Percentiles rank a stretch among this genome's conserved stretches.
phyloP scores from a whole-genome alignment of 1,140 invertebrate genomes.

The Ruditapes philippinarum region DNA sequence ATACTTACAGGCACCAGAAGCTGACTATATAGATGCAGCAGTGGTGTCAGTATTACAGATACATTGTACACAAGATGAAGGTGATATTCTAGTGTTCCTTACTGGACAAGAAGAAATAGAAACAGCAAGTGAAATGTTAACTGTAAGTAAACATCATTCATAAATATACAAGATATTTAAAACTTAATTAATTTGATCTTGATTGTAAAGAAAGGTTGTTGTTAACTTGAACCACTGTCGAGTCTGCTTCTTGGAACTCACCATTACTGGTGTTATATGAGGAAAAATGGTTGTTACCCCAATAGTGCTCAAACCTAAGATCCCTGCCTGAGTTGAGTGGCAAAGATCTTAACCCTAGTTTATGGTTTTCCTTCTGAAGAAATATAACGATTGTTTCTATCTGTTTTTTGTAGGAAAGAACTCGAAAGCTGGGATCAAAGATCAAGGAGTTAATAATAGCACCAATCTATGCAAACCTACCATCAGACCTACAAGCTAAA shows the following conservation, averaged over 20 bases:
- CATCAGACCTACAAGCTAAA: slow-evolving; percentile 99
- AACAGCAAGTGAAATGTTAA: slow-evolving; percentile 96
- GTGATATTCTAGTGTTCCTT: slow-evolving; percentile 98
- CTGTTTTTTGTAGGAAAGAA: slow-evolving; percentile 90
- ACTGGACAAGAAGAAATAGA: slow-evolving; percentile 99
- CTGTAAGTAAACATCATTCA: slow-evolving; percentile 84
- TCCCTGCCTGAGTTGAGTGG: not conserved
- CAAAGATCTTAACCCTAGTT: not conserved
- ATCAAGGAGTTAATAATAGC: slow-evolving; percentile 97
- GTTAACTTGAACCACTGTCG: slow-evolving; percentile 91
- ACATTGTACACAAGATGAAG: slow-evolving; percentile 95
- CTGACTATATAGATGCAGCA: slow-evolving; percentile 99
- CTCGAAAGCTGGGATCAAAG: slow-evolving; percentile 96
- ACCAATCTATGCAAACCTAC: slow-evolving; percentile 99
- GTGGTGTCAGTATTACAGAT: slow-evolving; percentile 99
- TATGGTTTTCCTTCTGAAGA: too few relatives aligned
- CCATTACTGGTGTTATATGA: slow-evolving; percentile 89
- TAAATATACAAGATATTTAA: too few relatives aligned
- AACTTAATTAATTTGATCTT: slow-evolving; percentile 88
- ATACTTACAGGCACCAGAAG: slow-evolving; percentile 93
- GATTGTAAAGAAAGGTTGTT: not conserved
- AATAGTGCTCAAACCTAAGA: not conserved
- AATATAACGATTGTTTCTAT: too few relatives aligned
- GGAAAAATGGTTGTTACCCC: not conserved
- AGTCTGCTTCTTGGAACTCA: slow-evolving; percentile 84